Base-by-base conservation (phyloP, 2,797 vertebrate genomes). In the Mus spretus region DNA sequence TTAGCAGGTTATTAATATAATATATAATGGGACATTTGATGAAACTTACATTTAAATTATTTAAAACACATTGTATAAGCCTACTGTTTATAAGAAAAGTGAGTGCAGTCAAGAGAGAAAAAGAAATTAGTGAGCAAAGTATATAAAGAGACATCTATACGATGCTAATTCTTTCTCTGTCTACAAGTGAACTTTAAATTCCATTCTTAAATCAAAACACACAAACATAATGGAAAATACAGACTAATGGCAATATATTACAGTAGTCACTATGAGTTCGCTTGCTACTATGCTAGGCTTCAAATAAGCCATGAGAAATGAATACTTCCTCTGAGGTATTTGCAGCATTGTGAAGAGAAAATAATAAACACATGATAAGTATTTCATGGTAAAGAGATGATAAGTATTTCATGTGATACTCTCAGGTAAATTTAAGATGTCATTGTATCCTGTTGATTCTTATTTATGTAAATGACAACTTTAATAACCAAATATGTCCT, bases 191-290 rank as follows among this genome's bases (percentile, higher is more conserved):
- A 55, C 1, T 95, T 50, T 90, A 65, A 37, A 61, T 19, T 0
- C 15, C 20, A 70, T 37, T 93, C 15, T 74, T 75, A 89, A 88
- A 84, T 37, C 87, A 88, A 83, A n/a, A 53, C 47, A 14, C 47
- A 61, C 44, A 28, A 84, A 53, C 70, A 57, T 50, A 12, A n/a
- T 37, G 85, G 37, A 90, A 95, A 96, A 84, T 55, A 74, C 31
- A 81, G 82, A 61, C 50, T 57, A 89, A 93, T 93, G 78, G 24
- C 8, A 31, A 87, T 65, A 15, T 10, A 74, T 65, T 80, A 0
- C 53, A 3, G 28, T 50, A 10, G 31, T 83, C 34, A 94, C 80
- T 93, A 37, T 90, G 77, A 44, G 6, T 90, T 82, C 0, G 28
- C 74, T 65, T 53, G 24, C 50, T 78, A 74, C 10, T 87, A 31